Conservation (phyloP, 2,113 vertebrate genomes). For the Paraplagusia blochii region DNA sequence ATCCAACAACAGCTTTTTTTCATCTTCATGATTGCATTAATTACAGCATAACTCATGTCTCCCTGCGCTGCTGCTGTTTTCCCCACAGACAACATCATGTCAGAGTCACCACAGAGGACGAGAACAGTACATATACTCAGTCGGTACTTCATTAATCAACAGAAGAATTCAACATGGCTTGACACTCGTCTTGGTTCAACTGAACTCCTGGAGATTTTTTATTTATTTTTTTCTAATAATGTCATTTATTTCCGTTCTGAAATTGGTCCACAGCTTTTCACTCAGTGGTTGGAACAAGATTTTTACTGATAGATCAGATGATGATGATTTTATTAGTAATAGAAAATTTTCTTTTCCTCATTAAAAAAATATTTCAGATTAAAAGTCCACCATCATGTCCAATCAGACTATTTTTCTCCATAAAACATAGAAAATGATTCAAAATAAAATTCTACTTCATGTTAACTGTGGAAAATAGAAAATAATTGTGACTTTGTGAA, state of each 20-base stretch:
- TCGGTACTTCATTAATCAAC: constrained; percentile 74
- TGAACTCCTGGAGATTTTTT: constrained; percentile 24
- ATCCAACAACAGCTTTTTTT: constrained; percentile 71
- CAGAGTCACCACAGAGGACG: constrained; percentile 56
- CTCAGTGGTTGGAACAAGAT: too few relatives aligned
- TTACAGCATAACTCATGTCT: constrained; percentile 66
- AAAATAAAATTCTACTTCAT: too few relatives aligned
- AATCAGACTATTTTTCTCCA: too few relatives aligned
- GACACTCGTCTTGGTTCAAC: constrained; percentile 41
- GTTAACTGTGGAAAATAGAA: too few relatives aligned
- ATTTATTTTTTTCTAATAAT: constrained; percentile 39
- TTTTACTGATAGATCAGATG: too few relatives aligned
- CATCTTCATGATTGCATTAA: constrained; percentile 73
- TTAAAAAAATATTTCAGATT: too few relatives aligned
- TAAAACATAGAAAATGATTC: too few relatives aligned
- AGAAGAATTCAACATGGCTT: constrained; percentile 50
- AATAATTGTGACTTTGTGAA: too few relatives aligned
- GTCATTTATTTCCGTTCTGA: constrained; percentile 21
- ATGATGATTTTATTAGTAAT: too few relatives aligned
- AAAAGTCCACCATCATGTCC: too few relatives aligned
- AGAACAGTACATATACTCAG: constrained; percentile 54
- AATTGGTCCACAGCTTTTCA: too few relatives aligned
- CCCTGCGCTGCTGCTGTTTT: constrained; percentile 55
- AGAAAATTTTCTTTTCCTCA: too few relatives aligned
- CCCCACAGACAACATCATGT: constrained; percentile 61